These are phyloP conservation scores for Tenthredo notha DNA, from an alignment of 2,888 invertebrate genomes.

Conservation along the genomic window DNA sequence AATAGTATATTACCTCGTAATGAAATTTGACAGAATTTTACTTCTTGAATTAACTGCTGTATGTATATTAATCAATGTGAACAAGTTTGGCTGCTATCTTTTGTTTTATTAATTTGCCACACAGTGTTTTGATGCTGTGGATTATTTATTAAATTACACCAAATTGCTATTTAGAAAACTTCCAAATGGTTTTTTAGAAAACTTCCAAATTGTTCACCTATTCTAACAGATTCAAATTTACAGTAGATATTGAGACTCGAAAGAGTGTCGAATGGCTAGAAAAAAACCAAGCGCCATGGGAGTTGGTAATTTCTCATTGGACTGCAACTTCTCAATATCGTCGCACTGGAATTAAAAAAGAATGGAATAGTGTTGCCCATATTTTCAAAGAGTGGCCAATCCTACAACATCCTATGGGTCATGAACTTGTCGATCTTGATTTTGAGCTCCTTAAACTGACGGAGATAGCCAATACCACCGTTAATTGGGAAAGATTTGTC, in stretches of 20 bases:
- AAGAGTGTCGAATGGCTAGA: conserved; percentile 40
- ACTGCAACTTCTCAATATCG: conserved; percentile 42
- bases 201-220: not conserved
- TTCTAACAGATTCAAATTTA: conserved; percentile 22
- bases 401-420: conserved; percentile 33
- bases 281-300: conserved; percentile 42
- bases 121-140: not conserved
- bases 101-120: not conserved
- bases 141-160: not conserved
- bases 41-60: not conserved
- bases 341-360: conserved; percentile 1
- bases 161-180: not conserved
- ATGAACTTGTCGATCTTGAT: conserved; percentile 23
- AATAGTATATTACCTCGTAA: not conserved
- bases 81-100: not conserved
- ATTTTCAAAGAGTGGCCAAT: conserved; percentile 38
- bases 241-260: conserved; percentile 45
- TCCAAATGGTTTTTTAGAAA: not conserved
- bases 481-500: conserved; percentile 25
- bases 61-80: not conserved
- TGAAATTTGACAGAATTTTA: not conserved
- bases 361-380: conserved; percentile 33
- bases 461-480: conserved; percentile 21
- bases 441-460: conserved; percentile 40
- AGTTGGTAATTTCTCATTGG: conserved; percentile 47